These are phyloP conservation scores for Griposia aprilina DNA, from an alignment of 2,888 invertebrate species.

Conservation along the genomic window DNA sequence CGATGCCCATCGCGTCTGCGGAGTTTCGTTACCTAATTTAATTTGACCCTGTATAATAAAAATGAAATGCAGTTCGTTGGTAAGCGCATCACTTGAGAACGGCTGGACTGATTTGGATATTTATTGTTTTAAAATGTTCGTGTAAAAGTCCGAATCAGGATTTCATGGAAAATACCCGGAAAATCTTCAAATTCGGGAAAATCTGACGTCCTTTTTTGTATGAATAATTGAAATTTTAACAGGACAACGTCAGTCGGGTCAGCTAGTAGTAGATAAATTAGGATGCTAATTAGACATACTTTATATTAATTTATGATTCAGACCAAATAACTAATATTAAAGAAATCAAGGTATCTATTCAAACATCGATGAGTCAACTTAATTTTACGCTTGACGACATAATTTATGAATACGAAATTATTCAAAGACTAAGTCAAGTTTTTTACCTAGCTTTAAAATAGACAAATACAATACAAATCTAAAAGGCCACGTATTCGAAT, in stretches of 20 bases:
- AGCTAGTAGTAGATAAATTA: slow-evolving; percentile 6
- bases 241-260: not conserved
- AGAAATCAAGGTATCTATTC: not conserved
- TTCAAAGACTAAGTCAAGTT: slow-evolving; percentile 14
- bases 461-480: not conserved
- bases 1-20: too few relatives aligned
- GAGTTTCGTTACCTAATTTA: too few relatives aligned
- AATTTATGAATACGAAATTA: slow-evolving; percentile 11
- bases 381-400: slow-evolving; percentile 11
- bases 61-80: not conserved
- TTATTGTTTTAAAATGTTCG: not conserved
- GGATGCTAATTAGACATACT: not conserved
- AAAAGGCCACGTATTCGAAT: slow-evolving; percentile 23
- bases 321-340: not conserved
- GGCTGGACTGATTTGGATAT: not conserved
- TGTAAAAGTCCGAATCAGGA: not conserved
- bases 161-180: not conserved
- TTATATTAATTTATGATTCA: not conserved
- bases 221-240: not conserved
- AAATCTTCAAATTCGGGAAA: not conserved
- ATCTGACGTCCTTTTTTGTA: not conserved
- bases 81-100: too few relatives aligned
- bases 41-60: not conserved
- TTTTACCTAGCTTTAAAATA: slow-evolving; percentile 7
- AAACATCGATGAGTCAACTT: slow-evolving; percentile 30